A percentile compares a stretch with the other conserved stretches of the same genome.
phyloP scores from a whole-genome alignment of 2,888 invertebrate genomes.

The Spodoptera exigua region DNA sequence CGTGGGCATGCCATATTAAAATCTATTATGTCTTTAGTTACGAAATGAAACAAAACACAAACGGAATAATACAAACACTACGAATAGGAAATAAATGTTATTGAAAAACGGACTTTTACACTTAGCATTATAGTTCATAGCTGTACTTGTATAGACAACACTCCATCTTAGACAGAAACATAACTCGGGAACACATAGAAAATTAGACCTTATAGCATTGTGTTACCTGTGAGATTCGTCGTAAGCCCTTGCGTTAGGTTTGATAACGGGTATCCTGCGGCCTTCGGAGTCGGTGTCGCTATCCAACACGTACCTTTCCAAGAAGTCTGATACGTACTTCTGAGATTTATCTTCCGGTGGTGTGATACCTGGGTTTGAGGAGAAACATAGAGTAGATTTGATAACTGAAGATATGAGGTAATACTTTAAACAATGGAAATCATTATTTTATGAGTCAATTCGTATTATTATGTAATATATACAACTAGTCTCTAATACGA shows the following conservation, averaged over 20 bases:
- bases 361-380: slow-evolving; percentile 72
- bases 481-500: no score
- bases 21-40: no score
- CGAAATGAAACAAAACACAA: no score
- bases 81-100: no score
- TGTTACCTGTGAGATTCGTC: slow-evolving; percentile 70
- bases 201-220: not conserved
- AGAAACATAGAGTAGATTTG: not conserved
- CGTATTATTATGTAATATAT: no score
- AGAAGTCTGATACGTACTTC: slow-evolving; percentile 86
- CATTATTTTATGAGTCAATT: no score
- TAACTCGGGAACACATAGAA: not conserved
- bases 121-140: no score
- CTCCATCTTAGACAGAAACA: not conserved
- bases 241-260: slow-evolving; percentile 68
- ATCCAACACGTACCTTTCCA: slow-evolving; percentile 90
- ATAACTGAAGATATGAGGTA: no score
- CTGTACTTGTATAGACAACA: not conserved
- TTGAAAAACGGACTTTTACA: no score
- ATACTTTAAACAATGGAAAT: no score
- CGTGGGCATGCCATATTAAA: no score
- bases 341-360: slow-evolving; percentile 85
- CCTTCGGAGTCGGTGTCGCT: slow-evolving; percentile 91
- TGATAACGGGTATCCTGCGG: slow-evolving; percentile 84
- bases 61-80: no score